Conservation (phyloP, 2,888 invertebrate species). For the Nudaria mundana region DNA sequence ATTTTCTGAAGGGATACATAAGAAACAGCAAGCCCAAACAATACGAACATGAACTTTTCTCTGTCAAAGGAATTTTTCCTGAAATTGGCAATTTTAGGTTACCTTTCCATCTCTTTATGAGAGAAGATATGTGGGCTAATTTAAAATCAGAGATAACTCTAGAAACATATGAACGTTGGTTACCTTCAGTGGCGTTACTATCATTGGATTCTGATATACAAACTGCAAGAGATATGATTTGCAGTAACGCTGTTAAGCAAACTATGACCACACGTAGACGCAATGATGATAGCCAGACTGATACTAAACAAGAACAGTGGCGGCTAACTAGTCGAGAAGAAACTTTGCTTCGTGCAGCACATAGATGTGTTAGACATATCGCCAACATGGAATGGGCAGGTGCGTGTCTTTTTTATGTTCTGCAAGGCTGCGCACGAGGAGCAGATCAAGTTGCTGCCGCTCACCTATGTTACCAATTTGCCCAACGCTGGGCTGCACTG, state of each 20-base stretch:
- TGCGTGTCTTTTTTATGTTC: constrained; percentile 74
- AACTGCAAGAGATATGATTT: constrained; percentile 76
- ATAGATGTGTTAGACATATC: constrained; percentile 71
- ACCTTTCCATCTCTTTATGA: constrained; percentile 73
- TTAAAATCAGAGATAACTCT: constrained; percentile 76
- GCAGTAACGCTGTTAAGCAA: constrained; percentile 77
- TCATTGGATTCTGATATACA: constrained; percentile 66
- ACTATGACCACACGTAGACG: constrained; percentile 72
- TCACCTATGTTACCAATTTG: constrained; percentile 74
- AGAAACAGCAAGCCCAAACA: constrained; percentile 70
- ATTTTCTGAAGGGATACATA: constrained; percentile 68
- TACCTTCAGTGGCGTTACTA: constrained; percentile 64
- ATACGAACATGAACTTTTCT: constrained; percentile 74
- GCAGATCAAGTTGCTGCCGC: constrained; percentile 78
- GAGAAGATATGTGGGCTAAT: constrained; percentile 76
- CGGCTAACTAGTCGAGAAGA: constrained; percentile 65
- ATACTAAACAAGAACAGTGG: constrained; percentile 66
- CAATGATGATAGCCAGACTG: constrained; percentile 43
- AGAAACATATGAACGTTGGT: constrained; percentile 73
- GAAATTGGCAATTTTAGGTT: constrained; percentile 73
- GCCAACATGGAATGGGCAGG: constrained; percentile 80
- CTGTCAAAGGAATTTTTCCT: constrained; percentile 74
- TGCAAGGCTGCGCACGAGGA: constrained; percentile 74
- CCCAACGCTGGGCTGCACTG: constrained; percentile 72
- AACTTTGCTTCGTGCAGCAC: constrained; percentile 68